A percentile compares a stretch with the other conserved stretches of the same genome.
Conservation (phyloP, 1,140 invertebrate species). For the Bombyx mori region DNA sequence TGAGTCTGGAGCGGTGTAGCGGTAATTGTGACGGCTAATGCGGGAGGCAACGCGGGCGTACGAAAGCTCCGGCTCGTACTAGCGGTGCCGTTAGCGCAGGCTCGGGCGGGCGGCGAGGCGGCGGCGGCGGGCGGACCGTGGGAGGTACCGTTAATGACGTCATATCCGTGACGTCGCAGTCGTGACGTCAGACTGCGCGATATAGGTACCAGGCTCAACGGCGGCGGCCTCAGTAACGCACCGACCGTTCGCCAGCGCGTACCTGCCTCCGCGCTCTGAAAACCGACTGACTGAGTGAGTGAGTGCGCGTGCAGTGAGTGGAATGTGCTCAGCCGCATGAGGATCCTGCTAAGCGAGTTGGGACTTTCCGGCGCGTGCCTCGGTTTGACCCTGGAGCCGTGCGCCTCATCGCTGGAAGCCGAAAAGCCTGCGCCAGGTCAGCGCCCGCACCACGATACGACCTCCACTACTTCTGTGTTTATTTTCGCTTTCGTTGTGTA, state of each 20-base stretch:
- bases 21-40: slow-evolving; percentile 4
- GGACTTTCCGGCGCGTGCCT: slow-evolving; percentile 68
- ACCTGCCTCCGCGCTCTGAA: slow-evolving; percentile 52
- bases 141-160: slow-evolving; percentile 71
- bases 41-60: slow-evolving; percentile 33
- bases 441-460: slow-evolving; percentile 56
- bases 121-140: slow-evolving; percentile 61
- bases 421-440: slow-evolving; percentile 69
- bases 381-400: slow-evolving; percentile 66
- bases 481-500: slow-evolving; percentile 69
- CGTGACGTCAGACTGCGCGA: slow-evolving; percentile 67
- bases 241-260: slow-evolving; percentile 56
- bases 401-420: slow-evolving; percentile 63
- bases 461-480: slow-evolving; percentile 63
- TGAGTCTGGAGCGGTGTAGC: slow-evolving; percentile 23
- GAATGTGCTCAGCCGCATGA: slow-evolving; percentile 70
- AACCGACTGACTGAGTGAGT: slow-evolving; percentile 56
- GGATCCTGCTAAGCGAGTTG: slow-evolving; percentile 71
- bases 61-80: slow-evolving; percentile 59
- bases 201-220: slow-evolving; percentile 67
- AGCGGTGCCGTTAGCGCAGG: slow-evolving; percentile 68
- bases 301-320: slow-evolving; percentile 68
- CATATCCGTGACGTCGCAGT: slow-evolving; percentile 55
- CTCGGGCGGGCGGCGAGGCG: slow-evolving; percentile 58
- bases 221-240: slow-evolving; percentile 70